Conservation (phyloP, 2,888 invertebrate species). For the Coenonympha arcania region DNA sequence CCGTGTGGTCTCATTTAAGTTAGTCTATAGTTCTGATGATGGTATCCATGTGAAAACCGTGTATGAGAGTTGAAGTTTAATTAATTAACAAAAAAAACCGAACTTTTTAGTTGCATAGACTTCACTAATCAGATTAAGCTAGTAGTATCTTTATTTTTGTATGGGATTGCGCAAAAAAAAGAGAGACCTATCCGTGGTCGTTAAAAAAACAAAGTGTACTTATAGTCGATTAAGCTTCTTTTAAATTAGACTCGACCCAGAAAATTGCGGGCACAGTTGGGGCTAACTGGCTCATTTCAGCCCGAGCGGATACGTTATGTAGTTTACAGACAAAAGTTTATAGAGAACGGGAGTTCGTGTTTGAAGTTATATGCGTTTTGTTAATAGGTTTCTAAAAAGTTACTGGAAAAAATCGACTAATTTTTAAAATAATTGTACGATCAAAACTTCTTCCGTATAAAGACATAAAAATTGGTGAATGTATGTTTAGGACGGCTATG, state of each 20-base stretch:
- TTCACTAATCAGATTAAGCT: no score
- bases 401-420: neutral
- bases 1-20: no score
- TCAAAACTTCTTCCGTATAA: neutral
- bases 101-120: no score
- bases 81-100: no score
- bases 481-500: no score
- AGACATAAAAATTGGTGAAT: neutral
- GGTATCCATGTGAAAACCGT: no score
- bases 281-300: slow-evolving; percentile 3
- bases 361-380: neutral
- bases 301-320: neutral
- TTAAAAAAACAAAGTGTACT: no score
- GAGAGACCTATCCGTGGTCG: no score
- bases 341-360: neutral
- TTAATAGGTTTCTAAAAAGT: neutral
- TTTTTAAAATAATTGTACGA: neutral
- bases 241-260: slow-evolving; percentile 11
- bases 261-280: slow-evolving; percentile 10
- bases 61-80: no score
- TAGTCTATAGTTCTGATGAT: no score
- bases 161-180: no score
- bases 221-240: slow-evolving; percentile 6
- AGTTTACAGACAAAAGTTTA: neutral
- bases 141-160: no score